Percentiles rank a stretch among this genome's conserved stretches.
These are phyloP conservation scores for Camelus bactrianus DNA, from an alignment of 2,113 vertebrate species.

Conservation along the genomic window DNA sequence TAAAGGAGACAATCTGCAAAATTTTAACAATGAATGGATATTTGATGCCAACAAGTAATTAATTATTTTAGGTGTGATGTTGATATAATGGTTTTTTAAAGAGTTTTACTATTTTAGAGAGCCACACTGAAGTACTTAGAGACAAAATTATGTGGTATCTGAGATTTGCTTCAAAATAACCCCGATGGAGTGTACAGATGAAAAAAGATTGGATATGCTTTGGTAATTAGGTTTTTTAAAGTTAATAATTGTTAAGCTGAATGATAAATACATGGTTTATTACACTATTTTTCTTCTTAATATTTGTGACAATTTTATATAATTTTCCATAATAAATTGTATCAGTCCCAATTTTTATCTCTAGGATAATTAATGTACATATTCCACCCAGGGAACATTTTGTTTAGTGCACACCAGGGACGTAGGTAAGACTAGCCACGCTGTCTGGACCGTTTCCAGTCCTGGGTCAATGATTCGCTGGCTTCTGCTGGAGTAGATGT, in stretches of 20 bases:
- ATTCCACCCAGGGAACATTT: neutral
- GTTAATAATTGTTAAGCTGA: neutral
- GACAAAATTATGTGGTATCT: neutral
- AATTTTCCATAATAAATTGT: neutral
- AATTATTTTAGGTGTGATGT: neutral
- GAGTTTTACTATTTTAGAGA: constrained; percentile 6
- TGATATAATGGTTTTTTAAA: neutral
- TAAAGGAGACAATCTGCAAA: neutral
- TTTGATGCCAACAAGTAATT: neutral
- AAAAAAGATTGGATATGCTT: neutral
- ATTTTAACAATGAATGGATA: neutral
- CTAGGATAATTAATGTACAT: neutral
- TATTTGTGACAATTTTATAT: neutral
- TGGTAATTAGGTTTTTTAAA: too few relatives aligned
- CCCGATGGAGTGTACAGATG: neutral
- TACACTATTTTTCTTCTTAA: neutral
- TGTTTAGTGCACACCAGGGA: neutral
- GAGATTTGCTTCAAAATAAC: neutral
- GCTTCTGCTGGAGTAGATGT: neutral
- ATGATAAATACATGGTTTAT: neutral
- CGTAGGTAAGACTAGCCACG: neutral
- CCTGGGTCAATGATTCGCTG: too few relatives aligned
- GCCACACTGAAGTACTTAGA: neutral
- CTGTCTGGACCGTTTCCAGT: neutral
- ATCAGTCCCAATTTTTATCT: neutral